These are phyloP conservation scores for Pasiphila rectangulata DNA, from an alignment of 2,888 invertebrate species.

Conservation along the genomic window DNA sequence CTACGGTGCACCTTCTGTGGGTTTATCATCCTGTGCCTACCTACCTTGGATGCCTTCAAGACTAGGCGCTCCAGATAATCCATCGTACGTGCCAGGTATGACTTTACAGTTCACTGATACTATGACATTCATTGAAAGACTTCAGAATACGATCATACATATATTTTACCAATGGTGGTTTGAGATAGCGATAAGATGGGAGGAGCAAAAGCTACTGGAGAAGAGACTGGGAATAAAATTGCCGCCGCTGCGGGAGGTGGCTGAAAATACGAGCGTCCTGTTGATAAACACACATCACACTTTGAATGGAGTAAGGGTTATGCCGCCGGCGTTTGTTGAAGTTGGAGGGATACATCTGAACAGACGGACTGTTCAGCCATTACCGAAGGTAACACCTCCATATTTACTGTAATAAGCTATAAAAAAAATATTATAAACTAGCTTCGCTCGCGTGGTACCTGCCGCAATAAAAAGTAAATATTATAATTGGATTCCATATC, in stretches of 20 bases:
- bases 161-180: conserved; percentile 42
- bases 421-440: too few relatives aligned
- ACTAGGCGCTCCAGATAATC: conserved; percentile 62
- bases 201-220: conserved; percentile 52
- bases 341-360: conserved; percentile 76
- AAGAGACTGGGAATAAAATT: conserved; percentile 50
- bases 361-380: conserved; percentile 36
- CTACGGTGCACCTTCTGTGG: conserved; percentile 61
- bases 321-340: conserved; percentile 71
- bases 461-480: too few relatives aligned
- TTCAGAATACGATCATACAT: conserved; percentile 61
- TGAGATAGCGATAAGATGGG: conserved; percentile 40
- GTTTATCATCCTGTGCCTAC: conserved; percentile 57
- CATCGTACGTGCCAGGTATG: conserved; percentile 58
- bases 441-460: too few relatives aligned
- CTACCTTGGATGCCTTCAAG: conserved; percentile 61
- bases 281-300: conserved; percentile 71
- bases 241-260: conserved; percentile 57
- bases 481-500: too few relatives aligned
- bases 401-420: too few relatives aligned
- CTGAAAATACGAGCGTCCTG: conserved; percentile 65
- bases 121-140: conserved; percentile 62
- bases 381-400: conserved; percentile 48
- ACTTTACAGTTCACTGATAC: conserved; percentile 46
- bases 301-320: conserved; percentile 59